Evolutionary conservation across 2,797 vertebrate genomes (phyloP).

Genomic region (Muraenolepis orangiensis): DNA sequence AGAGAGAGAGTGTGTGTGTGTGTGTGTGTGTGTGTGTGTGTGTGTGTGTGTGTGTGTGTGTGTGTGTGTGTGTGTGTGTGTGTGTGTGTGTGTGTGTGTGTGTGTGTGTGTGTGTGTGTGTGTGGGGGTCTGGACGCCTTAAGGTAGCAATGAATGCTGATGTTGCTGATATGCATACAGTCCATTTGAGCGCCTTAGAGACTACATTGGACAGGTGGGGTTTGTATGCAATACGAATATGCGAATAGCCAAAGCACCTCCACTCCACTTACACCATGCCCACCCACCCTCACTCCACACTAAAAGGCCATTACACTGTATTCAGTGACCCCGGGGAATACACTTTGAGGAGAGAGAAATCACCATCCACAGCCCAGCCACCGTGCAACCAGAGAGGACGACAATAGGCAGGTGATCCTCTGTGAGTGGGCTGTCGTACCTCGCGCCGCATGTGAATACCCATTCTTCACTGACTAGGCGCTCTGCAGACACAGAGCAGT

Average conservation of each 20-base stretch:
- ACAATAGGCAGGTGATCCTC: slow-evolving; percentile 3
- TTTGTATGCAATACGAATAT: slow-evolving; percentile 28
- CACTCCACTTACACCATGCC: slow-evolving; percentile 12
- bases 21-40: too few species aligned
- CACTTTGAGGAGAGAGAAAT: neutral
- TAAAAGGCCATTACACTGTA: neutral
- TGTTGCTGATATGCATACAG: neutral
- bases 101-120: neutral
- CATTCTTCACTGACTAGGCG: neutral
- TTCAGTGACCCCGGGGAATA: neutral
- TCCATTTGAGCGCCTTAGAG: neutral
- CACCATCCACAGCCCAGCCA: neutral
- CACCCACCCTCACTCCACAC: slow-evolving; percentile 16
- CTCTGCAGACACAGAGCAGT: slow-evolving; percentile 8
- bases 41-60: too few species aligned
- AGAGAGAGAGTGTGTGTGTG: too few species aligned
- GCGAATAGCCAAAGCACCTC: neutral
- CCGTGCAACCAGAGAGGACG: neutral
- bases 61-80: too few species aligned
- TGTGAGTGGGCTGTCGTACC: slow-evolving; percentile 32
- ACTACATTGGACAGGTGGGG: neutral
- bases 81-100: neutral
- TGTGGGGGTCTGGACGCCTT: too few species aligned
- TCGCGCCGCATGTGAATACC: neutral
- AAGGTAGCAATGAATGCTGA: neutral